Percentiles rank a stretch among this genome's conserved stretches.
Evolutionary conservation across 92 coral and sea anemone genomes (phyloP).

Genomic region (Porites rus): DNA sequence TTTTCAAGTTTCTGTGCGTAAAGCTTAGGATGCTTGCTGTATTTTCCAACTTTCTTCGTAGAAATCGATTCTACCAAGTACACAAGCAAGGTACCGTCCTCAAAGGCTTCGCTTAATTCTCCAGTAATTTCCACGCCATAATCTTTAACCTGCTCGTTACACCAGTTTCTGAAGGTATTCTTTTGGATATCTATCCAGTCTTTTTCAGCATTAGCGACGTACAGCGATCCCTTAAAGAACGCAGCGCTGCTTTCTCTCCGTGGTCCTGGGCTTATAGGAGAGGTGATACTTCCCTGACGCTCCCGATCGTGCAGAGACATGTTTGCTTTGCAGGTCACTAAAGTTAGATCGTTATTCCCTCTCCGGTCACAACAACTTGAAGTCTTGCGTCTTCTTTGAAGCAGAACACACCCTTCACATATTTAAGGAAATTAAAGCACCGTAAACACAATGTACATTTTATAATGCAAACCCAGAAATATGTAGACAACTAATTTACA

Average conservation of each 20-base stretch:
- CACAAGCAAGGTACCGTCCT: constrained; percentile 84
- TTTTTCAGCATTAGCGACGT: constrained; percentile 82
- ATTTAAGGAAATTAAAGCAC: constrained; percentile 46
- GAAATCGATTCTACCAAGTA: constrained; percentile 95
- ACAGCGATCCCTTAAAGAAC: constrained; percentile 74
- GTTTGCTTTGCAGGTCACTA: background rate
- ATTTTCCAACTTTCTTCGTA: constrained; percentile 79
- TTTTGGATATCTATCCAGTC: constrained; percentile 95
- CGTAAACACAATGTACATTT: constrained; percentile 50
- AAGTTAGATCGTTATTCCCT: background rate
- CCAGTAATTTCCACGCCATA: constrained; percentile 79
- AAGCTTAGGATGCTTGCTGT: constrained; percentile 78
- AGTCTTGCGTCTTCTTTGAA: background rate
- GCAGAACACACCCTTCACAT: constrained; percentile 60
- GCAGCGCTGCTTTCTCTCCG: constrained; percentile 38
- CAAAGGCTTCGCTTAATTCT: constrained; percentile 83
- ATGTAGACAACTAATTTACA: constrained; percentile 50
- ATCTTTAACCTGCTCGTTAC: constrained; percentile 79
- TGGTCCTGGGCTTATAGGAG: constrained; percentile 32
- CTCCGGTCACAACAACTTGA: background rate
- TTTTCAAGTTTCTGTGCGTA: constrained; percentile 94
- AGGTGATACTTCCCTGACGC: background rate
- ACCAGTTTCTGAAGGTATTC: constrained; percentile 94
- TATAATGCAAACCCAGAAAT: constrained; percentile 25
- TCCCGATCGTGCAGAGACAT: constrained; percentile 10